Evolutionary conservation across 2,888 invertebrate species (phyloP).

Genomic region (Drosophila kokeensis): DNA sequence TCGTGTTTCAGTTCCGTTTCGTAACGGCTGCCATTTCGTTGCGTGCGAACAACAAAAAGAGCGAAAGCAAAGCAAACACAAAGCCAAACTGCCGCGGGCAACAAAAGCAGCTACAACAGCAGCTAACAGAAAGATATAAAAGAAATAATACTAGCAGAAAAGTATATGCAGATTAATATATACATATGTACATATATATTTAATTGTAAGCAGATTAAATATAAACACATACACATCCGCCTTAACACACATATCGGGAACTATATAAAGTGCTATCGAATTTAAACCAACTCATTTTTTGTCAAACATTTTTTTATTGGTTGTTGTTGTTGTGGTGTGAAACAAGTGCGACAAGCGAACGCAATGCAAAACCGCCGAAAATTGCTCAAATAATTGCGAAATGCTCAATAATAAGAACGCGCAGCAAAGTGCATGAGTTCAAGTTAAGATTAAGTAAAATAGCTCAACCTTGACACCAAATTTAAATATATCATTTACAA

Average conservation of each 20-base stretch:
- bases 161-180: slow-evolving; percentile 10
- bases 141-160: slow-evolving; percentile 3
- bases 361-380: background rate
- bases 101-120: slow-evolving; percentile 35
- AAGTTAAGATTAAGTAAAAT: slow-evolving; percentile 22
- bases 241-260: background rate
- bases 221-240: background rate
- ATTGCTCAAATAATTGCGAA: background rate
- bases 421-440: slow-evolving; percentile 24
- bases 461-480: slow-evolving; percentile 26
- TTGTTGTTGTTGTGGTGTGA: slow-evolving; percentile 23
- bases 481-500: slow-evolving; percentile 11
- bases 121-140: slow-evolving; percentile 13
- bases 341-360: slow-evolving; percentile 4
- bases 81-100: slow-evolving; percentile 67
- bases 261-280: slow-evolving; percentile 17
- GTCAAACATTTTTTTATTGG: slow-evolving; percentile 1
- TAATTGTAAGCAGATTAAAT: background rate
- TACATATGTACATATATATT: slow-evolving; percentile 8
- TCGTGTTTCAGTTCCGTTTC: slow-evolving; percentile 68
- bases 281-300: background rate
- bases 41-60: slow-evolving; percentile 53
- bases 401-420: background rate
- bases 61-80: slow-evolving; percentile 57
- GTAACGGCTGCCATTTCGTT: slow-evolving; percentile 45